These are phyloP conservation scores for Odobenus rosmarus DNA, from an alignment of 2,113 vertebrate species.

Conservation along the genomic window DNA sequence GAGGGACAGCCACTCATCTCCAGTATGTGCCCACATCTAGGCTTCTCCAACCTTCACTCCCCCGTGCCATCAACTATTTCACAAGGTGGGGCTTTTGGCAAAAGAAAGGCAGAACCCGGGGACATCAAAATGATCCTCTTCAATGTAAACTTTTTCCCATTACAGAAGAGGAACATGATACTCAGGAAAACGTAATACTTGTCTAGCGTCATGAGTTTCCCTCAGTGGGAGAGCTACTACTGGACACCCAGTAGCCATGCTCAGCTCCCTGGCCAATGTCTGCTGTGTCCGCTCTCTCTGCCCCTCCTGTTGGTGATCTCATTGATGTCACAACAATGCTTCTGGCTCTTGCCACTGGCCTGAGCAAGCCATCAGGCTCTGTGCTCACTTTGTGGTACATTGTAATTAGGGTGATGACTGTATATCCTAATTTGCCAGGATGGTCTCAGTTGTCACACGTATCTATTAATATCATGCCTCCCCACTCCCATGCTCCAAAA, in stretches of 20 bases:
- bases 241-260: rapidly evolving
- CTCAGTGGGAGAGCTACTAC: rapidly evolving
- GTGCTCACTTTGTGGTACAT: not conserved
- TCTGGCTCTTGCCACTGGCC: not conserved
- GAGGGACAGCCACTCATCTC: rapidly evolving
- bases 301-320: not conserved
- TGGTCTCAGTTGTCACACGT: not conserved
- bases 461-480: not conserved
- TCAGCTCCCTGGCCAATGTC: not conserved
- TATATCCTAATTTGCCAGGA: not conserved
- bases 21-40: rapidly evolving
- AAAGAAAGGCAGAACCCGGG: not conserved
- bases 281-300: not conserved
- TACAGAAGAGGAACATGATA: not conserved
- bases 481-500: not conserved
- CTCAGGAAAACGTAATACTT: not conserved
- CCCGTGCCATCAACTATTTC: not conserved
- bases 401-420: not conserved
- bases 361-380: not conserved
- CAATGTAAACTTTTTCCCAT: not conserved
- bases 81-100: not conserved
- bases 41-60: not conserved
- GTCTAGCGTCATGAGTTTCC: not conserved
- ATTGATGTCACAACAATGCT: not conserved
- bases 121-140: not conserved